Evolutionary conservation across 2,113 vertebrate species (phyloP).

Genomic region (Hippocampus abdominalis): DNA sequence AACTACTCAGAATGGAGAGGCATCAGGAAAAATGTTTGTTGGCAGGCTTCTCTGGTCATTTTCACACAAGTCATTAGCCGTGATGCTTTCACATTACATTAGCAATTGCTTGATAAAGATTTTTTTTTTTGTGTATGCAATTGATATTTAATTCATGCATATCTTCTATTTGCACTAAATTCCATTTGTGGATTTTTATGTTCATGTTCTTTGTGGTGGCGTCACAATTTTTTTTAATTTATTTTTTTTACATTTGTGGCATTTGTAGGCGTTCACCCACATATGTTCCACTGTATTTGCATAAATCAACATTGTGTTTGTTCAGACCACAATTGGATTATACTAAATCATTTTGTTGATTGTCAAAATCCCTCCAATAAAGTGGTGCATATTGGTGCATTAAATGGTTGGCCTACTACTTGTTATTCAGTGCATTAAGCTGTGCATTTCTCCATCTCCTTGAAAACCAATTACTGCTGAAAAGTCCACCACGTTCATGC

Average conservation of each 20-base stretch:
- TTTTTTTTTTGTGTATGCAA: too few species aligned
- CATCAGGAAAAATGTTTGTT: too few species aligned
- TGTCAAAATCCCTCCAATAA: background rate
- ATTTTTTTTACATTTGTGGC: background rate
- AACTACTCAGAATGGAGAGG: too few species aligned
- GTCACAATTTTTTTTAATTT: background rate
- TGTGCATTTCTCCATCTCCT: constrained; percentile 52
- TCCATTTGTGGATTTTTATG: background rate
- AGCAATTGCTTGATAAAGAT: background rate
- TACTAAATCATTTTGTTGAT: background rate
- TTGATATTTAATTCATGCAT: too few species aligned
- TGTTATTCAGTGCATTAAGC: constrained; percentile 58
- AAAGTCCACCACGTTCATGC: constrained; percentile 52
- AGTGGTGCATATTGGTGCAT: background rate
- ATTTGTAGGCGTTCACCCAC: background rate
- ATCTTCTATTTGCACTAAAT: background rate
- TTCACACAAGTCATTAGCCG: too few species aligned
- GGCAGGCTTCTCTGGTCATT: too few species aligned
- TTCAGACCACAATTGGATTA: background rate
- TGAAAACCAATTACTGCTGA: constrained; percentile 63
- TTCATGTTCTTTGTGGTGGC: background rate
- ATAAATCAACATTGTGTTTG: background rate
- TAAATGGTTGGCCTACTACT: constrained; percentile 41
- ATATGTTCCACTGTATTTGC: background rate
- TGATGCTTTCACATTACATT: background rate